Evolutionary conservation across 1,140 invertebrate genomes (phyloP).

Genomic region (Hycleus phaleratus): DNA sequence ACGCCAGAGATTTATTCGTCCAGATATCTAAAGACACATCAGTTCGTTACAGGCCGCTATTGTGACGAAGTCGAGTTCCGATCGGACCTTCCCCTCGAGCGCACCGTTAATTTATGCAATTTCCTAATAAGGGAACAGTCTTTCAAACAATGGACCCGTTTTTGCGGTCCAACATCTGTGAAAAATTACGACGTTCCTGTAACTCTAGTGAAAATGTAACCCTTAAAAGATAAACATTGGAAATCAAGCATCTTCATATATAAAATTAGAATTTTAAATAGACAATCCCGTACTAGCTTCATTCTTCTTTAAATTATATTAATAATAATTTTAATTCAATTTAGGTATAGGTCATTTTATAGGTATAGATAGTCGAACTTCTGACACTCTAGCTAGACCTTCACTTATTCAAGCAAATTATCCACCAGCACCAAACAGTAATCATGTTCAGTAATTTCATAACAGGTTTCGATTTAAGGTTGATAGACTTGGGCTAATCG

Average conservation of each 20-base stretch:
- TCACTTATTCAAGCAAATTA: conserved; percentile 32
- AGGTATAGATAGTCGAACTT: conserved; percentile 6
- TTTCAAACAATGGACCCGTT: conserved; percentile 17
- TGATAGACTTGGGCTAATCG: conserved; percentile 37
- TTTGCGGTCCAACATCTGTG: conserved; percentile 1
- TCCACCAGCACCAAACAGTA: conserved; percentile 29
- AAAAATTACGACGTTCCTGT: no score
- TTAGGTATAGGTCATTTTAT: no score
- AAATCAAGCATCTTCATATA: no score
- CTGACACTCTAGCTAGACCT: conserved; percentile 11
- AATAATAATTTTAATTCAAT: no score
- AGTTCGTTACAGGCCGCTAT: conserved; percentile 21
- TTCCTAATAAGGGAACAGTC: conserved; percentile 20
- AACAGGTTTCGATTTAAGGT: conserved; percentile 39
- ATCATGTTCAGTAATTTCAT: conserved; percentile 38
- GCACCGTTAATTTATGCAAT: conserved; percentile 22
- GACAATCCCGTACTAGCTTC: no score
- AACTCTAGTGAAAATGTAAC: no score
- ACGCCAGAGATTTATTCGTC: conserved; percentile 27
- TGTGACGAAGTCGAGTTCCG: conserved; percentile 16
- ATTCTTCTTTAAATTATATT: no score
- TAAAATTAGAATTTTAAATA: no score
- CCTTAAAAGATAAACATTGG: no score
- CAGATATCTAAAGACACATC: conserved; percentile 24
- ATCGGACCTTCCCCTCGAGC: conserved; percentile 3